These are phyloP conservation scores for Ceratina australensis DNA, from an alignment of 1,140 invertebrate species.

Conservation along the genomic window DNA sequence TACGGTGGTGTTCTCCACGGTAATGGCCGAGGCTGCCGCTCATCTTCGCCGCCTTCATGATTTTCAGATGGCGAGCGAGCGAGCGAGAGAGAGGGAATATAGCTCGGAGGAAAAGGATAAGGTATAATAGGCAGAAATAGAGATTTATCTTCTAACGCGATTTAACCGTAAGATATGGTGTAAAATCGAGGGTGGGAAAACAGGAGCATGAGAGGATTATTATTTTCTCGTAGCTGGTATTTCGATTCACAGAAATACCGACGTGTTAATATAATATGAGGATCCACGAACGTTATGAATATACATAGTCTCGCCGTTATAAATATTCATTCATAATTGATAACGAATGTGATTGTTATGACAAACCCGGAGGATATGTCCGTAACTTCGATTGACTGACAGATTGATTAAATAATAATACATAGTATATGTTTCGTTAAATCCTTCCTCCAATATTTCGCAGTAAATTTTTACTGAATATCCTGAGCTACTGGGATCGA, in stretches of 20 bases:
- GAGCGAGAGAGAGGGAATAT: conserved; percentile 19
- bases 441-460: background rate
- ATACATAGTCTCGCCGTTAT: no score
- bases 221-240: background rate
- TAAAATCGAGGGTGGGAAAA: conserved; percentile 22
- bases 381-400: background rate
- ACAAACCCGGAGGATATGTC: background rate
- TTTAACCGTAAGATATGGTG: conserved; percentile 27
- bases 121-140: background rate
- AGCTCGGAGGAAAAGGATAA: conserved; percentile 27
- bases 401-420: background rate
- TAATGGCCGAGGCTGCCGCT: conserved; percentile 57
- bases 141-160: conserved; percentile 40
- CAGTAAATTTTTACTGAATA: no score
- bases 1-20: conserved; percentile 57
- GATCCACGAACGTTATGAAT: no score
- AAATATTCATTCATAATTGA: background rate
- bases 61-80: conserved; percentile 40
- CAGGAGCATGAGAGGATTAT: background rate
- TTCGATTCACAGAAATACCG: no score
- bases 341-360: background rate
- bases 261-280: no score
- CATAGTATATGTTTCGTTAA: background rate
- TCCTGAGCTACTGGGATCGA: background rate
- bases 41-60: conserved; percentile 27